Base-by-base conservation (phyloP, 2,113 vertebrate species). In the Chloebia gouldiae region DNA sequence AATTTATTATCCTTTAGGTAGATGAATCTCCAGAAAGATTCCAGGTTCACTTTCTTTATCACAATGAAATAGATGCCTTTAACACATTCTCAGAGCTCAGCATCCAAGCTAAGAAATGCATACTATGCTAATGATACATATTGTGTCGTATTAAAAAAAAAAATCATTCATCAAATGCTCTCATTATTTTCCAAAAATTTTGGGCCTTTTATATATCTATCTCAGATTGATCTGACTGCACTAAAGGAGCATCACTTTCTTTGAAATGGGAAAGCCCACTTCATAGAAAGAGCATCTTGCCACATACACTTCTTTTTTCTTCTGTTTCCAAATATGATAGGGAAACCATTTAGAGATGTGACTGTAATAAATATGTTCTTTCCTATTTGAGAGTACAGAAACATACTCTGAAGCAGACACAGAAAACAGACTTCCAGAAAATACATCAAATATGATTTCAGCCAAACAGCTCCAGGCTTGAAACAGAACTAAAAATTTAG, bases 341-440 rank as follows among this genome's bases (percentile, higher is more conserved):
- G 19, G 35, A 78, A 92, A 50, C 22, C 35, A 61, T 24, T 22
- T 70, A 61, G 22, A 17, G 11, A 37, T 22, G 27, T 64, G 24
- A 37, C 71, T 61, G 9, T 66, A 63, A 63, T 37, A 18, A 21
- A 56, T 40, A 24, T 7, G 42, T 40, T 82, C 27, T 66, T 76
- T 86, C 50, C 42, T 69, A 19, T 82, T 81, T 81, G 66, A 84
- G 42, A 60, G 65, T 56, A 75, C 47, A 78, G 81, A 81, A 79
- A 53, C n/a, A 69, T 31, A 37, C 44, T 59, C 37, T 47, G 40
- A 81, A 86, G 45, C 53, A 90, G 54, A 68, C 50, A 44, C 15
- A 78, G 63, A 77, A 94, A 57, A 27, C 59, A 84, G 75, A 45
- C 23, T 71, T 84, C 25, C 66, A 93, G 63, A 91, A 96, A 92